phyloP scores from a whole-genome alignment of 2,888 invertebrate species.

The Papilio elwesi region DNA sequence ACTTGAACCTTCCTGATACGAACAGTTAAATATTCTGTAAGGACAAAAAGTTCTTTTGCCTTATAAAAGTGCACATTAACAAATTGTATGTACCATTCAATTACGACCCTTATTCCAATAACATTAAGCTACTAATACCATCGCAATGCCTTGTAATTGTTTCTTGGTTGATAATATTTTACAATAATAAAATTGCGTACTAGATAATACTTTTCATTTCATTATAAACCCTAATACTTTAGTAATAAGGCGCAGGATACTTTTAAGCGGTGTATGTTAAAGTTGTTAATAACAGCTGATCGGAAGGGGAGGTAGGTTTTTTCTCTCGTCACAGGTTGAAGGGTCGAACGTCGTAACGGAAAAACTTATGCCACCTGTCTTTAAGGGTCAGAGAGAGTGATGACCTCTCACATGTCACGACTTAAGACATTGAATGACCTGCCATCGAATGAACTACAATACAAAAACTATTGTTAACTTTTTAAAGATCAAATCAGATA shows the following conservation, averaged over 20 bases:
- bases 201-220: background rate
- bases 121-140: background rate
- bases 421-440: background rate
- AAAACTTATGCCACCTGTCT: slow-evolving; percentile 47
- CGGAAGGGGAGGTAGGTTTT: slow-evolving; percentile 40
- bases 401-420: slow-evolving; percentile 36
- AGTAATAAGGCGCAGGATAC: background rate
- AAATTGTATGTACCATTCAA: background rate
- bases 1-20: too few relatives aligned
- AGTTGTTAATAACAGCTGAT: slow-evolving; percentile 46
- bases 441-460: background rate
- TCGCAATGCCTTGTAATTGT: background rate
- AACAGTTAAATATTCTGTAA: too few relatives aligned
- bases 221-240: slow-evolving; percentile 4
- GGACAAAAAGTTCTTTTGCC: slow-evolving; percentile 1
- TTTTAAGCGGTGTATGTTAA: background rate
- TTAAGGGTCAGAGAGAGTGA: slow-evolving; percentile 45
- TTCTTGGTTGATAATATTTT: slow-evolving; percentile 14
- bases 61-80: too few relatives aligned
- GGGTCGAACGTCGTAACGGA: slow-evolving; percentile 49
- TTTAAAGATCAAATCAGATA: background rate
- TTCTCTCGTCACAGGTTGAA: slow-evolving; percentile 43
- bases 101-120: slow-evolving; percentile 1
- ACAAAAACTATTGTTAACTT: background rate
- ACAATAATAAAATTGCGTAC: background rate